phyloP scores from a whole-genome alignment of 2,113 vertebrate genomes.

The Trogon melanurus region DNA sequence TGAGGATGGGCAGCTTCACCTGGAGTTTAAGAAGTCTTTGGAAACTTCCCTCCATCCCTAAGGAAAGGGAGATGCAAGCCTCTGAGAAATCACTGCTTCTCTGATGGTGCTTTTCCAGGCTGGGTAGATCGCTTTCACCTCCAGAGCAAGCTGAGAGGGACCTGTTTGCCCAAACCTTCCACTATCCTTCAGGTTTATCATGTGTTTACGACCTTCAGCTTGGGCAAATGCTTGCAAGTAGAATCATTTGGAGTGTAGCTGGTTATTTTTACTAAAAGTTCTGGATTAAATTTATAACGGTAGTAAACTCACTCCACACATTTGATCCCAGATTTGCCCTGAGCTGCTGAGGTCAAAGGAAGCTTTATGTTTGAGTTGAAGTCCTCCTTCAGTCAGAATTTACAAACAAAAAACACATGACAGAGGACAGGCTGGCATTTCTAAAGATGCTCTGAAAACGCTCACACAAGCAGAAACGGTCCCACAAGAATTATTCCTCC shows the following conservation, averaged over 20 bases:
- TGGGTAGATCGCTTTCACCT: not conserved
- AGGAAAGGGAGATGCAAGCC: not conserved
- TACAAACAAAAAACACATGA: not conserved
- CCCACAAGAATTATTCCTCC: slow-evolving; percentile 28
- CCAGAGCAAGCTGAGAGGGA: not conserved
- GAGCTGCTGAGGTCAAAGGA: not conserved
- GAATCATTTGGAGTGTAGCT: not conserved
- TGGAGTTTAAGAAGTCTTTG: not conserved
- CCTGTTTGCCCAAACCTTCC: not conserved
- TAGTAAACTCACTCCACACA: not conserved
- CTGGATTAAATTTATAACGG: not conserved
- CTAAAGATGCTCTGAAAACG: not conserved
- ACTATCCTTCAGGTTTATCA: not conserved
- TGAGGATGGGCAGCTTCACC: not conserved
- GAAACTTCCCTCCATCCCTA: not conserved
- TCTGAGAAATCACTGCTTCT: not conserved
- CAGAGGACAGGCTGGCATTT: not conserved
- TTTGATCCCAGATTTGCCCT: not conserved
- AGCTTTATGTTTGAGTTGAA: not conserved
- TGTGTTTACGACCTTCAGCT: not conserved
- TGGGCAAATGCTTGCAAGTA: not conserved
- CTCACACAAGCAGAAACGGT: not conserved
- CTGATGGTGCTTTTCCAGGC: not conserved
- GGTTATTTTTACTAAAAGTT: not conserved
- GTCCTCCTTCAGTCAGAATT: not conserved